Base-by-base conservation (phyloP, 1,140 invertebrate genomes). In the Drosophila watanabei region DNA sequence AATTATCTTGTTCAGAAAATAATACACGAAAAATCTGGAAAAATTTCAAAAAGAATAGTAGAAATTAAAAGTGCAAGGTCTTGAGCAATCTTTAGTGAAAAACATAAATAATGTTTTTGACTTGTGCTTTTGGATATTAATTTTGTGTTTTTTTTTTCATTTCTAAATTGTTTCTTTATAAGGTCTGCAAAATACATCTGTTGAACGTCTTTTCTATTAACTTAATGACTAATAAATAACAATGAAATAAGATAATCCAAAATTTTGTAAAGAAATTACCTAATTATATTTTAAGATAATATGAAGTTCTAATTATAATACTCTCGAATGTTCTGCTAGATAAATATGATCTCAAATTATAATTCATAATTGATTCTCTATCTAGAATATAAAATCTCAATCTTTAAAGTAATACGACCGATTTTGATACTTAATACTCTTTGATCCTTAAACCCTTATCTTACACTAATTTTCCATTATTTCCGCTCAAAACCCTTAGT, bases 401-500 rank as follows among this genome's bases (percentile, higher is more conserved):
- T 37, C 10, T 6, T 20, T 45, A 45, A 45, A 20, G n/a, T n/a
- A n/a, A n/a, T n/a, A n/a, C n/a, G n/a, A n/a, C n/a, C n/a, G n/a
- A n/a, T n/a, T n/a, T n/a, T n/a, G n/a, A n/a, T n/a, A n/a, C n/a
- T n/a, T n/a, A n/a, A n/a, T n/a, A n/a, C n/a, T 24, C 16, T 14
- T 14, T 41, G 4, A 20, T 30, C 2, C 35, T 16, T 14, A 24
- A 24, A 24, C 24, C 24, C 6, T 5, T 4, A n/a, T 9, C 10
- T 24, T 4, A 16, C 41, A 14, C 43, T 43, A 52, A 45, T 33
- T 13, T 35, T 33, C 43, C 16, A 28, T 13, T 11, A 28, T 56
- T 39, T 14, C 39, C 32, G 35, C 1, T 11, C 5, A 14, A 33
- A 39, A 49, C 6, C 30, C 57, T 10, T 33, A 92, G 91, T 84